Conservation (phyloP, 2,113 vertebrate genomes). For the Lasiurus borealis region DNA sequence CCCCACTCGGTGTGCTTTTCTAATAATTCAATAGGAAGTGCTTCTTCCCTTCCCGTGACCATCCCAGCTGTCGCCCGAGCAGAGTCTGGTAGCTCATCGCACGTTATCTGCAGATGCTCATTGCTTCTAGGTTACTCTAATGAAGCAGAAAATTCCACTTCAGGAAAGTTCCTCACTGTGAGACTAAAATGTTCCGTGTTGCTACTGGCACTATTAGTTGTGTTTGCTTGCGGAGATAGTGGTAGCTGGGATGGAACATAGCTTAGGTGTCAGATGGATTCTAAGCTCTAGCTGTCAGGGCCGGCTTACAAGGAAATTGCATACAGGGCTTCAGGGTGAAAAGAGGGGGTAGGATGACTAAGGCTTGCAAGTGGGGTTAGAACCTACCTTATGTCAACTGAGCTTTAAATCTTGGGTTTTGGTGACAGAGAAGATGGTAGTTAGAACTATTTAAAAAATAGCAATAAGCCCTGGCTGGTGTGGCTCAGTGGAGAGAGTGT, state of each 20-base stretch:
- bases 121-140: conserved; percentile 80
- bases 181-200: conserved; percentile 31
- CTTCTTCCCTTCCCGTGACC: conserved; percentile 63
- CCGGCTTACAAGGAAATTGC: neutral
- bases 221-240: conserved; percentile 70
- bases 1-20: conserved; percentile 55
- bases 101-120: conserved; percentile 67
- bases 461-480: too few relatives aligned
- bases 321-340: neutral
- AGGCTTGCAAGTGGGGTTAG: neutral
- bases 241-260: conserved; percentile 46
- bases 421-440: neutral
- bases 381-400: neutral
- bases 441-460: neutral
- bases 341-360: neutral
- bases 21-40: conserved; percentile 74
- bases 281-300: conserved; percentile 30
- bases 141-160: conserved; percentile 80
- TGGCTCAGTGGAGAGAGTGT: too few relatives aligned
- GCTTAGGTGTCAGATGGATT: neutral
- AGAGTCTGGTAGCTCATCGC: conserved; percentile 46
- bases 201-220: conserved; percentile 74
- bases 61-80: conserved; percentile 33
- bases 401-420: neutral
- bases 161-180: conserved; percentile 68